phyloP scores from a whole-genome alignment of 2,113 vertebrate species.

The Gallinago paraguaiae region DNA sequence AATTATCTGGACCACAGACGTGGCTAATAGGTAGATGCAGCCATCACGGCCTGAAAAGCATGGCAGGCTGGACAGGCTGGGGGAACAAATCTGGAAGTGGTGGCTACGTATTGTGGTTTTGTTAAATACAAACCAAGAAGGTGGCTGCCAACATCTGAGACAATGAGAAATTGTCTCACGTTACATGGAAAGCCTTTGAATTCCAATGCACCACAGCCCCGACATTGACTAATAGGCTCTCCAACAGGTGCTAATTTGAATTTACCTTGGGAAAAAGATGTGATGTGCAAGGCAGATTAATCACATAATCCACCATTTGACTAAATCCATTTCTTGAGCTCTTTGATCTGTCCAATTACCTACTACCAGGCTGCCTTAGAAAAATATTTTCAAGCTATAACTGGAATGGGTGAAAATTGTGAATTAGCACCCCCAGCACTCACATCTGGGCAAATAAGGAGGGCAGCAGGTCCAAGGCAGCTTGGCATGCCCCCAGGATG shows the following conservation, averaged over 20 bases:
- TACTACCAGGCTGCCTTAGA: not conserved
- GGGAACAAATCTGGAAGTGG: not conserved
- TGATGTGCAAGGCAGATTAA: conserved; percentile 3
- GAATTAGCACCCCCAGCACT: not conserved
- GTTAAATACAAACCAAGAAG: not conserved
- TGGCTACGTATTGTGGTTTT: not conserved
- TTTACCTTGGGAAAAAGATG: conserved; percentile 11
- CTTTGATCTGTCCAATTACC: not conserved
- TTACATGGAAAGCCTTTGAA: not conserved
- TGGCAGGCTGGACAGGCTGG: not conserved
- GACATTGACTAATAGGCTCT: conserved; percentile 1
- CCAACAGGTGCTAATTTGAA: conserved; percentile 10
- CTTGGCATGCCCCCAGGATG: not conserved
- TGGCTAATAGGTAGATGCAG: not conserved
- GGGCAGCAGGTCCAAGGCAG: not conserved
- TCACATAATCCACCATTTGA: conserved; percentile 13
- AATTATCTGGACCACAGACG: accelerated
- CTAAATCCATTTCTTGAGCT: not conserved
- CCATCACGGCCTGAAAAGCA: not conserved
- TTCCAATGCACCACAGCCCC: not conserved
- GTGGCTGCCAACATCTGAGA: not conserved
- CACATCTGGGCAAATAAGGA: not conserved
- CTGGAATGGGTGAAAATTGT: not conserved
- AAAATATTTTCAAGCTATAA: not conserved
- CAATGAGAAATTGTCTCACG: not conserved